A percentile compares a stretch with the other conserved stretches of the same genome.
phyloP scores from a whole-genome alignment of 2,113 vertebrate genomes.

The Barbus barbus region DNA sequence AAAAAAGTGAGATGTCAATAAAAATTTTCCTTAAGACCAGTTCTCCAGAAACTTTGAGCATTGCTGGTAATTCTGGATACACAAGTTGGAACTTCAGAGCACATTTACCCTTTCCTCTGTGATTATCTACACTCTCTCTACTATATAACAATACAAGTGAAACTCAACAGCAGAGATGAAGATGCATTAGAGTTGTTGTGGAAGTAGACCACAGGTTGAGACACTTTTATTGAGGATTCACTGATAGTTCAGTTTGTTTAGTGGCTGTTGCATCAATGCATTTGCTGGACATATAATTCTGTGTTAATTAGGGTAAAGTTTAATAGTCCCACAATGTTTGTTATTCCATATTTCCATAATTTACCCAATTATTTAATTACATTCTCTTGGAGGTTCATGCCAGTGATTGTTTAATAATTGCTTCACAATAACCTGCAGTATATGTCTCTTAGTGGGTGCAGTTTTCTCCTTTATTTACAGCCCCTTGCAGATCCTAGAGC shows the following conservation, averaged over 20 bases:
- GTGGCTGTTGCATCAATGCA: neutral
- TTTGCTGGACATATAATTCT: neutral
- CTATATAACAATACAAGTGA: too few relatives aligned
- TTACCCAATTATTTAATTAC: neutral
- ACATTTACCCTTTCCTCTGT: too few relatives aligned
- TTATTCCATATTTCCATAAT: neutral
- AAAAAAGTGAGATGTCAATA: too few relatives aligned
- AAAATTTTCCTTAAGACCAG: too few relatives aligned
- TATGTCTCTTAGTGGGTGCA: neutral
- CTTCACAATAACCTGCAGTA: neutral
- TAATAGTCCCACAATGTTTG: neutral
- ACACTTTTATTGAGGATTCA: neutral
- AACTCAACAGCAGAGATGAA: too few relatives aligned
- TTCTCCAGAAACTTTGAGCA: too few relatives aligned
- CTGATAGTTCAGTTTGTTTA: neutral
- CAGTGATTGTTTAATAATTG: too few relatives aligned
- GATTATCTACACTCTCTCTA: too few relatives aligned
- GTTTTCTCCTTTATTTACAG: conserved; percentile 26
- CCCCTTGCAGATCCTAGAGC: neutral
- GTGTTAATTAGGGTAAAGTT: neutral
- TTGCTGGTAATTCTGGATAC: too few relatives aligned
- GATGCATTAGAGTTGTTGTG: too few relatives aligned
- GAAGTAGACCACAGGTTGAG: too few relatives aligned
- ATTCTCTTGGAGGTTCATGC: neutral
- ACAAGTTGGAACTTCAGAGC: too few relatives aligned